Base-by-base conservation (phyloP, 2,113 vertebrate species). In the Syrrhaptes paradoxus region DNA sequence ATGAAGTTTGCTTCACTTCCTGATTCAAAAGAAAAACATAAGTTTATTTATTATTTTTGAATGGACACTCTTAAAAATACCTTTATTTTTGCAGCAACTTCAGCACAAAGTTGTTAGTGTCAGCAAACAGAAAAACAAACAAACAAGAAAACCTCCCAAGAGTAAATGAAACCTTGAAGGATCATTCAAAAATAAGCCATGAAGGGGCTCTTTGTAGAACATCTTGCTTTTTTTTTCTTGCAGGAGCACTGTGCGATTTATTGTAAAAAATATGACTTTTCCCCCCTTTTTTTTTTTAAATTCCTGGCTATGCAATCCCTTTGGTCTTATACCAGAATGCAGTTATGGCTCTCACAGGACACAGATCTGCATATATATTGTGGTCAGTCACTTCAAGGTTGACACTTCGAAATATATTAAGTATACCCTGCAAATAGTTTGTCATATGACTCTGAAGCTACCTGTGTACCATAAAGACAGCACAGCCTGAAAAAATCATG, bases 1-100 rank as follows among this genome's bases (percentile, higher is more conserved):
- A 98, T 94, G 82, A 99, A 98, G 94, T 97, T 99, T 93, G 98
- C 98, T 96, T 99, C 98, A 80, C 98, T 98, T 89, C 99, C 99
- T 99, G 97, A 84, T 96, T 93, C 63, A 95, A 97, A 94, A 92
- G 73, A 85, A 97, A 97, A 48, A 93, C 92, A 87, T 55, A 82
- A 3, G 13, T 87, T 86, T 73, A 59, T 77, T 96, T 46, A 94
- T 43, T 46, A 66, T 62, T 90, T 95, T 85, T 86, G 34, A 93
- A 89, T 32, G 55, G 65, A 85, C 13, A 58, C 24, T 89, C 13
- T 96, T 83, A 74, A 95, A 86, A 91, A 91, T 22, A 41, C 21
- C 36, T 61, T 67, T 59, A 32, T 77, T 57, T 92, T 93, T 85
- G 43, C 59, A 94, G 66, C 55, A 85, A 93, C 5, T 15, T 86